These are phyloP conservation scores for Arge pagana DNA, from an alignment of 2,888 invertebrate species.

Conservation along the genomic window DNA sequence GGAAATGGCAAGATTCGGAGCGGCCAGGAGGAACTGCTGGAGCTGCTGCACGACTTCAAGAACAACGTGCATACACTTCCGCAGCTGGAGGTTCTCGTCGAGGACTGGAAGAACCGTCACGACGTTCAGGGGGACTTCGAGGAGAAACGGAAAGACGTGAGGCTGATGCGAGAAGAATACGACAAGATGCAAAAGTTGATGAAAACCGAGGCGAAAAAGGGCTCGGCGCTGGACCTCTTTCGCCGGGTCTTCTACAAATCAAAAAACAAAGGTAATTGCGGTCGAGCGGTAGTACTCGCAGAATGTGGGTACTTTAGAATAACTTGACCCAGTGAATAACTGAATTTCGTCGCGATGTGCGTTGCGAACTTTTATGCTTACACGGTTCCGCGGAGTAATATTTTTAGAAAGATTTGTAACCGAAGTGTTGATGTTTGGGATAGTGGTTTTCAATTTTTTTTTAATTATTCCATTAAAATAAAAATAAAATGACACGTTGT, in stretches of 20 bases:
- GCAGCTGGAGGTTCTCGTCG: conserved; percentile 83
- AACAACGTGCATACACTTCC: conserved; percentile 85
- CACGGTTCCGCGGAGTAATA: too few species aligned
- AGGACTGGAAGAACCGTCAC: conserved; percentile 84
- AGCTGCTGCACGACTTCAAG: conserved; percentile 87
- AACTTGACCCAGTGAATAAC: too few species aligned
- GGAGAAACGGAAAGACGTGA: conserved; percentile 82
- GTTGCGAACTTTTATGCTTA: too few species aligned
- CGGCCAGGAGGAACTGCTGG: conserved; percentile 83
- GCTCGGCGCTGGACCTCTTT: conserved; percentile 80
- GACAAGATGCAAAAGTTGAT: conserved; percentile 80
- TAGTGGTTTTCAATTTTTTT: too few species aligned
- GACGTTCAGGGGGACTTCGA: conserved; percentile 85
- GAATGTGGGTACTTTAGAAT: too few species aligned
- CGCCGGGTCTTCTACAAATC: conserved; percentile 74
- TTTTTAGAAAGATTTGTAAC: too few species aligned
- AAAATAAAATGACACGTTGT: too few species aligned
- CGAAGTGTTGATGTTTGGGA: too few species aligned
- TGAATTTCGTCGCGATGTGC: too few species aligned
- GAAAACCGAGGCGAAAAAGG: conserved; percentile 74
- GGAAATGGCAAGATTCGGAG: too few species aligned
- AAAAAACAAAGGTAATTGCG: conserved; percentile 58
- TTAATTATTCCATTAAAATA: too few species aligned
- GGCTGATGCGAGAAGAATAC: conserved; percentile 79
- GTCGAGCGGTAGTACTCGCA: too few species aligned